Evolutionary conservation across 2,113 vertebrate genomes (phyloP).

Genomic region (Corythaeola cristata): DNA sequence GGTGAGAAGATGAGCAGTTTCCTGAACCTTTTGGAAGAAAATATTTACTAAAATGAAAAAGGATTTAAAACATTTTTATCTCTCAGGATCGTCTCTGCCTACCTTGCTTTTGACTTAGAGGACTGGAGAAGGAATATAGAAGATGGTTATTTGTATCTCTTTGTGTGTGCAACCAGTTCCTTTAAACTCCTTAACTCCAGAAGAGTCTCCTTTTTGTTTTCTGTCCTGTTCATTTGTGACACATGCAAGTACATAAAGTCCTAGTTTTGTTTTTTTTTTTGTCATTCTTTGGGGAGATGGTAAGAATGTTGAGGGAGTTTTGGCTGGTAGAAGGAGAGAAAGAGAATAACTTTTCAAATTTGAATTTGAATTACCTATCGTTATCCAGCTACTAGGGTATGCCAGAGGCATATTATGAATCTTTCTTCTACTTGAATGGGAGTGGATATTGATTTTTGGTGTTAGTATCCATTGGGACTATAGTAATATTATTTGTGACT

Average conservation of each 20-base stretch:
- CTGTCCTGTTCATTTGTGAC: background rate
- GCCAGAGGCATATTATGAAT: background rate
- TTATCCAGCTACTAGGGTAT: background rate
- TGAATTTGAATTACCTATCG: background rate
- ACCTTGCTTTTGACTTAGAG: background rate
- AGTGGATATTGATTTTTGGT: background rate
- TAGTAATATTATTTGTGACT: background rate
- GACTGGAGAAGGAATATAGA: background rate
- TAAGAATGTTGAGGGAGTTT: background rate
- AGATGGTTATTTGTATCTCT: background rate
- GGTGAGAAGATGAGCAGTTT: constrained; percentile 51
- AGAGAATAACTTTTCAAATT: background rate
- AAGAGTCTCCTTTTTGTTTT: background rate
- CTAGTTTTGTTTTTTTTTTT: background rate
- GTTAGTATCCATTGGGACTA: background rate
- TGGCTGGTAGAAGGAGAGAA: background rate
- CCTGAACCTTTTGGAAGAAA: constrained; percentile 13
- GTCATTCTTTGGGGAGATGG: background rate
- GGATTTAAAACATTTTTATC: background rate
- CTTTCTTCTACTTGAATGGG: background rate
- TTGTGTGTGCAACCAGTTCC: background rate
- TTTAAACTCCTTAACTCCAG: background rate
- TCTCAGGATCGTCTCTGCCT: background rate
- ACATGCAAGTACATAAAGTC: background rate
- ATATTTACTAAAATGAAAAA: background rate